phyloP scores from a whole-genome alignment of 2,113 vertebrate species.

The Ceyx melanurus region DNA sequence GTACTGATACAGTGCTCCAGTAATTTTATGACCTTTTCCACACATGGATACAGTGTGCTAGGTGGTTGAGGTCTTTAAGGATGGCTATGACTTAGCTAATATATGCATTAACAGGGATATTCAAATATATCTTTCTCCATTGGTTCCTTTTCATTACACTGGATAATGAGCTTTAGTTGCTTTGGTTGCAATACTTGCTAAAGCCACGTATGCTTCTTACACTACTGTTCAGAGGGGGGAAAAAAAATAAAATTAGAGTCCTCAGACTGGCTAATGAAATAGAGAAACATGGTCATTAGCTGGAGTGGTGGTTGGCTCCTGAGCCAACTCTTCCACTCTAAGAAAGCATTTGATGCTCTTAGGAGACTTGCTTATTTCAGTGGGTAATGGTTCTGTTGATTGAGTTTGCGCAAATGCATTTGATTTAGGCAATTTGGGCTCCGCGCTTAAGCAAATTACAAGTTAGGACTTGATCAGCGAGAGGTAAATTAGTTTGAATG shows the following conservation, averaged over 20 bases:
- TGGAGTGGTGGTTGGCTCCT: conserved; percentile 19
- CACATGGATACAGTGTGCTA: neutral
- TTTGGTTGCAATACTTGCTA: conserved; percentile 4
- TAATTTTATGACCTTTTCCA: neutral
- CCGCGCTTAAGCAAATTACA: conserved; percentile 67
- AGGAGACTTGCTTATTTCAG: conserved; percentile 33
- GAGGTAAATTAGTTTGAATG: conserved; percentile 54
- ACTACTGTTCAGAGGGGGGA: neutral
- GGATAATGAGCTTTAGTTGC: conserved; percentile 50
- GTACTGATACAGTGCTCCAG: neutral
- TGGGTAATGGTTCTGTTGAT: conserved; percentile 56
- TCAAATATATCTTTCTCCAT: conserved; percentile 33
- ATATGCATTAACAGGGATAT: neutral
- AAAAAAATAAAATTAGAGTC: neutral
- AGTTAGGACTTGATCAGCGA: conserved; percentile 43
- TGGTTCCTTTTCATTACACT: conserved; percentile 43
- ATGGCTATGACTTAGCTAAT: neutral
- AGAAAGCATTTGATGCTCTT: conserved; percentile 39
- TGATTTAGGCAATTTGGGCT: conserved; percentile 62
- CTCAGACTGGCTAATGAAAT: conserved; percentile 6
- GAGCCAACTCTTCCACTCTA: neutral
- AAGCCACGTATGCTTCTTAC: neutral
- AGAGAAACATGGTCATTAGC: conserved; percentile 12
- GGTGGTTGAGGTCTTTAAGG: neutral
- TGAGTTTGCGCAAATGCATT: conserved; percentile 62